A percentile compares a stretch with the other conserved stretches of the same genome.
These are phyloP conservation scores for Strix occidentalis DNA, from an alignment of 2,797 vertebrate species.

Conservation along the genomic window DNA sequence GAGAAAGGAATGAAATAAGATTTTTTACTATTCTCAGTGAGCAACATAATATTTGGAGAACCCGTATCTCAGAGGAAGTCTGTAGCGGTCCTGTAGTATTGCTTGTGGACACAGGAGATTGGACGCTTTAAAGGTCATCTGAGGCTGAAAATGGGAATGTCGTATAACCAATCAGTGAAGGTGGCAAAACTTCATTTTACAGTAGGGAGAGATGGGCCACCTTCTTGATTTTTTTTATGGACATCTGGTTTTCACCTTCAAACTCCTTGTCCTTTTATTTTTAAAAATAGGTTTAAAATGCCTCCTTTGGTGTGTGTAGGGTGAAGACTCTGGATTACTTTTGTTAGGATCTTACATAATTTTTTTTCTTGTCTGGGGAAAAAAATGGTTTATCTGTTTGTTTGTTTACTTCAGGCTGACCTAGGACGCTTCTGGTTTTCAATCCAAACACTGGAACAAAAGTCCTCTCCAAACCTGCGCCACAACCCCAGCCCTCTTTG, in stretches of 20 bases:
- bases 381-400: not conserved
- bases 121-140: not conserved
- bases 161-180: not conserved
- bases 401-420: not conserved
- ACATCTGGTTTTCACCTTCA: not conserved
- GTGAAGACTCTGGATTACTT: not conserved
- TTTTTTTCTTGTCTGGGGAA: not conserved
- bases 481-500: not conserved
- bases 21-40: not conserved
- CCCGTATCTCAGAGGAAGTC: not conserved
- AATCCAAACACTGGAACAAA: not conserved
- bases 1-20: not conserved
- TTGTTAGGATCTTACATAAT: not conserved
- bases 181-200: not conserved
- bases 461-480: not conserved
- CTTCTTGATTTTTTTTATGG: not conserved
- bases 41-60: not conserved
- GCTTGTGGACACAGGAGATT: not conserved
- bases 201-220: not conserved
- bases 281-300: not conserved
- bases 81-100: not conserved
- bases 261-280: not conserved
- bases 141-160: not conserved
- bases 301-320: not conserved
- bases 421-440: not conserved